Percentiles rank a stretch among this genome's conserved stretches.
These are phyloP conservation scores for Nephrotoma flavescens DNA, from an alignment of 2,888 invertebrate species.

Conservation along the genomic window DNA sequence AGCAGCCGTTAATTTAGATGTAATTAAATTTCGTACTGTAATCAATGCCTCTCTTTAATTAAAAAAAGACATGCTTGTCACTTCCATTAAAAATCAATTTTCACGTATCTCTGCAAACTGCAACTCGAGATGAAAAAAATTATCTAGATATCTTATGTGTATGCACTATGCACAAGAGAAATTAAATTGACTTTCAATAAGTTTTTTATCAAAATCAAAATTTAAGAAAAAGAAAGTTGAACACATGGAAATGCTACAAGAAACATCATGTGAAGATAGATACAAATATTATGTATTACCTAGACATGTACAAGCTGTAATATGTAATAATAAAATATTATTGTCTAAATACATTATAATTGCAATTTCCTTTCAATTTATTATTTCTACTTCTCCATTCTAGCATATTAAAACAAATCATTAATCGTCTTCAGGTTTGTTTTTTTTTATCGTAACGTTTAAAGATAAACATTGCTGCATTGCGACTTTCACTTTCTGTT, in stretches of 20 bases:
- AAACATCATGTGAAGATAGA: neutral
- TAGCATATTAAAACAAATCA: neutral
- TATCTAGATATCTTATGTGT: neutral
- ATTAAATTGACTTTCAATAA: neutral
- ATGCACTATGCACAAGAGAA: neutral
- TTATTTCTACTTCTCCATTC: neutral
- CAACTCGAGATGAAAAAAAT: neutral
- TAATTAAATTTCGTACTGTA: neutral
- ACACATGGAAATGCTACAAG: neutral
- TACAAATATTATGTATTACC: neutral
- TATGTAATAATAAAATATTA: neutral
- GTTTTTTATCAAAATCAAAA: neutral
- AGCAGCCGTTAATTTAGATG: neutral
- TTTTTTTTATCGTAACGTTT: neutral
- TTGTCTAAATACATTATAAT: neutral
- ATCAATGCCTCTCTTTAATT: neutral
- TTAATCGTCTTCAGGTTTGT: neutral
- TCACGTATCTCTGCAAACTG: neutral
- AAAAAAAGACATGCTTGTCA: neutral
- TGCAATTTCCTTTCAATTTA: neutral
- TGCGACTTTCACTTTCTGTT: neutral
- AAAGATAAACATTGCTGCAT: neutral
- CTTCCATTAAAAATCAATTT: neutral
- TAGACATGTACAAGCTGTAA: neutral
- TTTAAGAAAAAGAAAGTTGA: neutral